Evolutionary conservation across 2,888 invertebrate genomes (phyloP).

Genomic region (Polyommatus iphigenia): DNA sequence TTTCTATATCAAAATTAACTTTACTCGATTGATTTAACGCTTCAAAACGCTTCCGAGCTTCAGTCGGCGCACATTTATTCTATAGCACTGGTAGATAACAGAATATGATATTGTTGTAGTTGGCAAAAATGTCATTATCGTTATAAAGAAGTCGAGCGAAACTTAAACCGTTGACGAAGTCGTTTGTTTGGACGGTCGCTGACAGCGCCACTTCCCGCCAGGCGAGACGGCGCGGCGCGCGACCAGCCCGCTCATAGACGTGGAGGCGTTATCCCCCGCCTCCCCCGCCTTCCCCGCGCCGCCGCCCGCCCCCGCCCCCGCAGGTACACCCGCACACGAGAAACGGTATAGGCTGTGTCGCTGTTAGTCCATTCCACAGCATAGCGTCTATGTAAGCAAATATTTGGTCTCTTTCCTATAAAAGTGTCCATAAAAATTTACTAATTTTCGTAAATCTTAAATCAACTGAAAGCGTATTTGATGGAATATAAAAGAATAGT

Average conservation of each 20-base stretch:
- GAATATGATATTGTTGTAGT: constrained; percentile 30
- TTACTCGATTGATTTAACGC: constrained; percentile 27
- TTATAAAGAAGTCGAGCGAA: constrained; percentile 29
- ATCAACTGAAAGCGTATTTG: neutral
- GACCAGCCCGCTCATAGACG: constrained; percentile 84
- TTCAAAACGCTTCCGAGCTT: constrained; percentile 28
- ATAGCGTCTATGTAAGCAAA: neutral
- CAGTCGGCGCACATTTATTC: constrained; percentile 21
- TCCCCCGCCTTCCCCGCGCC: constrained; percentile 66
- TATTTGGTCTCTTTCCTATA: neutral
- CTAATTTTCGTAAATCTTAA: neutral
- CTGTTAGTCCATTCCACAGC: constrained; percentile 1
- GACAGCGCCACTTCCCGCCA: constrained; percentile 57
- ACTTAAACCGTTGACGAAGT: constrained; percentile 48
- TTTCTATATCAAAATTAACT: constrained; percentile 12
- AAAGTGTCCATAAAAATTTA: neutral
- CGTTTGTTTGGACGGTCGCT: constrained; percentile 43
- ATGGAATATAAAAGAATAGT: neutral
- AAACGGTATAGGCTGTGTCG: constrained; percentile 66
- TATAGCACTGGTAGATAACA: constrained; percentile 30
- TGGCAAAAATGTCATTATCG: constrained; percentile 28
- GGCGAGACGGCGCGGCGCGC: constrained; percentile 83
- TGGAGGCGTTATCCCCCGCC: constrained; percentile 82
- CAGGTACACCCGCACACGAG: constrained; percentile 80
- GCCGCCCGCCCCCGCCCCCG: constrained; percentile 62